Base-by-base conservation (phyloP, 2,113 vertebrate genomes). In the Epinephelus cyanopodus region DNA sequence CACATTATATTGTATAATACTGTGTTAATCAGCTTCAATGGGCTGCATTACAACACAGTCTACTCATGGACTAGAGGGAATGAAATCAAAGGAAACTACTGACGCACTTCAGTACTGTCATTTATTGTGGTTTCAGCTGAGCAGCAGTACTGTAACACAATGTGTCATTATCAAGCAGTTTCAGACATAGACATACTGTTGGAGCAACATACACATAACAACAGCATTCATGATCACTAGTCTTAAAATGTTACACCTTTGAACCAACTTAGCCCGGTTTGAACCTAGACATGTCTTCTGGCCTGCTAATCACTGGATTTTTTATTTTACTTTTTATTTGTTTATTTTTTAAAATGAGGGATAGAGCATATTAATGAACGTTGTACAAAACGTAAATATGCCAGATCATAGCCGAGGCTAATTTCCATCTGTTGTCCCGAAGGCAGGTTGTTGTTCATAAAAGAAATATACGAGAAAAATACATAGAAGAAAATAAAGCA, bases 51-150 rank as follows among this genome's bases (percentile, higher is more conserved):
- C 4, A 42, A 53, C 3, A 69, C 5, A 25, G 13, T 23, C 13
- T 42, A 37, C 33, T 37, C 33, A 37, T 37, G 33, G n/a, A 45
- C 14, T 3, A 60, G 3, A 48, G 21, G 0, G 2, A 73, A 21
- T 47, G 6, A 19, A 21, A 21, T 58, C 13, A 19, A 47, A 25
- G 18, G 2, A 48, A 39, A 29, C 25, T 29, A 21, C 5, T 15
- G 12, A 60, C 6, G 29, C 21, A 21, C 29, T 29, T 15, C 2
- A 25, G n/a, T n/a, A 54, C 53, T 23, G 1, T 19, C 27, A n/a
- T 73, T 48, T 61, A 33, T 73, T 73, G 25, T 48, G 19, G 18
- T 29, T 58, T 58, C 12, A 57, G 3, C 52, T 70, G 19, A 70
- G n/a, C 25, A 60, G 53, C 53, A 25, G 33, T 23, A 39, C 19